Evolutionary conservation across 2,888 invertebrate genomes (phyloP).

Genomic region (Stenichneumon culpator): DNA sequence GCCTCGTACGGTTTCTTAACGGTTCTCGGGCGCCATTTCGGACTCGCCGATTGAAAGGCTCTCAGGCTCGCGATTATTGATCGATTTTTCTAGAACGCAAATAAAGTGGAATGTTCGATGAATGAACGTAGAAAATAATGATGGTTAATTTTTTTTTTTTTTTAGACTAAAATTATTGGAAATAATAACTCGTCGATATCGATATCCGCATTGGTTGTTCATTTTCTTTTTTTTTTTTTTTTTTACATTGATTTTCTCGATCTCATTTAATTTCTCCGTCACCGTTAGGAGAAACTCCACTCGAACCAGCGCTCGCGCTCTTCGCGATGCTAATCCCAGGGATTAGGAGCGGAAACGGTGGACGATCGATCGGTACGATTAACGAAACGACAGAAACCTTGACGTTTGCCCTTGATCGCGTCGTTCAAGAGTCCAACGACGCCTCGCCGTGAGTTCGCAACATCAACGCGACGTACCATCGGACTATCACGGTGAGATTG

Average conservation of each 20-base stretch:
- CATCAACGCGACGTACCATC: conserved; percentile 14
- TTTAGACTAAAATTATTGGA: not conserved
- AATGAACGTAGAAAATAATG: not conserved
- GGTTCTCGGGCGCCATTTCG: not conserved
- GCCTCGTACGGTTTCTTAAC: not conserved
- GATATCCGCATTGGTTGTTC: not conserved
- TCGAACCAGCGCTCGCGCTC: conserved; percentile 3
- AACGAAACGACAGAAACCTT: conserved; percentile 27
- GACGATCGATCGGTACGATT: conserved; percentile 49
- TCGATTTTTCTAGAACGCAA: not conserved
- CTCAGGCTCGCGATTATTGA: not conserved
- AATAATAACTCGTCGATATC: not conserved
- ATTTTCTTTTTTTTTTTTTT: not conserved
- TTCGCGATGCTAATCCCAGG: conserved; percentile 12
- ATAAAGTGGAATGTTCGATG: not conserved
- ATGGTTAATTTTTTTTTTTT: not conserved
- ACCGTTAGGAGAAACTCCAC: not conserved
- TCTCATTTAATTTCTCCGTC: conserved; percentile 16
- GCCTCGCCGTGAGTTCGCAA: conserved; percentile 22
- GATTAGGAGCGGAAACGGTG: conserved; percentile 22
- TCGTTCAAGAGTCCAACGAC: conserved; percentile 25
- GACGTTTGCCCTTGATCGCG: conserved; percentile 28
- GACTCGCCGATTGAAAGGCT: not conserved
- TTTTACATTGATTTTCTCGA: too few species aligned
- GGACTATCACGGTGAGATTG: conserved; percentile 46